Base-by-base conservation (phyloP, 2,888 invertebrate genomes). In the Lydus trimaculatus region DNA sequence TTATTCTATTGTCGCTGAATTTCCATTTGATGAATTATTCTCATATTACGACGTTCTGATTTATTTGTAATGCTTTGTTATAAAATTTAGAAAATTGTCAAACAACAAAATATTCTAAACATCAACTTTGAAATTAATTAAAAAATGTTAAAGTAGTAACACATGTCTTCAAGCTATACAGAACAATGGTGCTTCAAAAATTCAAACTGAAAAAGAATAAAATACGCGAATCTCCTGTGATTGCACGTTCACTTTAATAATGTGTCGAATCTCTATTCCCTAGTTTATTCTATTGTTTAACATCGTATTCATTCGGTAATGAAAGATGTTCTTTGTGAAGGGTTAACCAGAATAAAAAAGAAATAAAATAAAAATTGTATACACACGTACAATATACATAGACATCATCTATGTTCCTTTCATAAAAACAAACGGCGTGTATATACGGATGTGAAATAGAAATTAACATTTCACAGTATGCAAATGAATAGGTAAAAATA, bases 381-480 rank as follows among this genome's bases (percentile, higher is more conserved):
- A 67, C 52, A 59, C 64, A 73, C 70, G 71, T 69, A 36, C 15
- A 36, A 25, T 31, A 28, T 52, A 63, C 39, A 58, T 61, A 63
- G 64, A 64, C 59, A 64, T 66, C 69, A 69, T 69, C 71, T 69
- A 62, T 67, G 63, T 65, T 60, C 66, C 69, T 72, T 74, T 71
- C 65, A 76, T 76, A 77, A 76, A 78, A 76, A 76, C 65, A 71
- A 71, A 78, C 73, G 75, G 75, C 73, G 71, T 77, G 77, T 72
- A 76, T 77, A 76, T 77, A 75, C 76, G 77, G 77, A 79, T 74
- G 78, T 76, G 75, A 76, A 78, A 75, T 72, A 76, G 74, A 76
- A 79, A 79, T 79, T 78, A 79, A 79, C 78, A 78, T 79, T 78
- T 77, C 78, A 79, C 76, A 73, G 77, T 79, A 79, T 79, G 79